Base-by-base conservation (phyloP, 2,113 vertebrate species). In the Cercocebus atys region DNA sequence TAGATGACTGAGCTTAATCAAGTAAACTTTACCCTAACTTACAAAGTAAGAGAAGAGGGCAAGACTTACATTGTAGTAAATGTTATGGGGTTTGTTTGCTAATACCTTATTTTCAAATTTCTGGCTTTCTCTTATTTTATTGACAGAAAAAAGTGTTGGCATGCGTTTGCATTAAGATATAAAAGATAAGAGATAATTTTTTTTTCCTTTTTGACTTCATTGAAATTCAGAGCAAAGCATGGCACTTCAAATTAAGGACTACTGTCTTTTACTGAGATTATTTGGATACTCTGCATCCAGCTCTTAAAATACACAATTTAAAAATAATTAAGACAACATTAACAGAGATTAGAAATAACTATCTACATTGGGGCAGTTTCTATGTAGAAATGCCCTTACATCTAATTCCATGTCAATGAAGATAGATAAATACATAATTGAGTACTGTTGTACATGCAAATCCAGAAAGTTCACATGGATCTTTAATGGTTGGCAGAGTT, bases 291-390 rank as follows among this genome's bases (percentile, higher is more conserved):
- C 17, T 90, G 57, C 38, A 75, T 64, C 52, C 64, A 14, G 18
- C 90, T 89, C 30, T 92, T 45, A 78, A 93, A 79, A 79, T 38
- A 82, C 1, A 80, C 40, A 50, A 87, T n/a, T 92, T 92, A 86
- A 66, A 82, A 86, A 82, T 20, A 94, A 93, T 76, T 91, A 96
- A 89, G 38, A 70, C 11, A 83, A 4, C 5, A 5, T 93, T 93
- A 88, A 88, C 25, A 70, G 38, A 92, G 27, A 90, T 75, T 86
- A 97, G 79, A 70, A 79, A 91, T 61, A 61, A n/a, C 55, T 82
- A 61, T 38, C 22, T 57, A 78, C 59, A 82, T 85, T 30, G 32
- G 66, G 20, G 86, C 50, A 87, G n/a, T 87, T 82, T 9, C 27
- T 61, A 27, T 61, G 10, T 23, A 79, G 83, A 93, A 95, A 93